These are phyloP conservation scores for Myotis yumanensis DNA, from an alignment of 2,113 vertebrate species.

Conservation along the genomic window DNA sequence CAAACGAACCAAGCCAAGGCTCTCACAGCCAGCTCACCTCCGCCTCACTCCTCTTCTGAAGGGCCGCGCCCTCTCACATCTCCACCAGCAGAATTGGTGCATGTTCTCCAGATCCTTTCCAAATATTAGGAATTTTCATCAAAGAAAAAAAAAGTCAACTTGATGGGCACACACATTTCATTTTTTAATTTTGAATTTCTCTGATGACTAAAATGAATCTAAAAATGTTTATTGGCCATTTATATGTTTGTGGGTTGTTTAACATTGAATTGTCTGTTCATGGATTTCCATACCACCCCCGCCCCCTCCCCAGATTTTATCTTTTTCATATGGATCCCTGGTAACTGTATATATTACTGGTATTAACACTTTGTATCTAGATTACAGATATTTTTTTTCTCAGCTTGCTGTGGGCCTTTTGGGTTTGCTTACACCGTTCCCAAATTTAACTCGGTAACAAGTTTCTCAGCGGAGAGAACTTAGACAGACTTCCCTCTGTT, in stretches of 20 bases:
- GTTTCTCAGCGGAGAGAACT: neutral
- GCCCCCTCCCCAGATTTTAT: neutral
- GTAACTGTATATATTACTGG: neutral
- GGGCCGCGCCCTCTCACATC: neutral
- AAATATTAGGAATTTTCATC: constrained; percentile 11
- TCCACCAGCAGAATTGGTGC: neutral
- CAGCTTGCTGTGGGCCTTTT: neutral
- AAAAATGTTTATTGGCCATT: neutral
- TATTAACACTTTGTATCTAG: neutral
- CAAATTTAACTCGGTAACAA: neutral
- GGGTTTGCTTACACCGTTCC: neutral
- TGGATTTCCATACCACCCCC: neutral
- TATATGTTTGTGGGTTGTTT: neutral
- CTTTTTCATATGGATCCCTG: neutral
- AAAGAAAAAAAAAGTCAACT: neutral
- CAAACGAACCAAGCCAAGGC: neutral
- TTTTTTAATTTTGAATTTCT: neutral
- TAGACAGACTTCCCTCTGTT: neutral
- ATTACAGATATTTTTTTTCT: neutral
- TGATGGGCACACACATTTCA: neutral
- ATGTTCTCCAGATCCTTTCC: neutral
- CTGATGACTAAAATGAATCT: neutral
- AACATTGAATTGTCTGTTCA: neutral
- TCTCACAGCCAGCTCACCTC: neutral
- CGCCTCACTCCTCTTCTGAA: neutral